Conservation (phyloP, 1,140 invertebrate genomes). For the Zaprionus inermis region DNA sequence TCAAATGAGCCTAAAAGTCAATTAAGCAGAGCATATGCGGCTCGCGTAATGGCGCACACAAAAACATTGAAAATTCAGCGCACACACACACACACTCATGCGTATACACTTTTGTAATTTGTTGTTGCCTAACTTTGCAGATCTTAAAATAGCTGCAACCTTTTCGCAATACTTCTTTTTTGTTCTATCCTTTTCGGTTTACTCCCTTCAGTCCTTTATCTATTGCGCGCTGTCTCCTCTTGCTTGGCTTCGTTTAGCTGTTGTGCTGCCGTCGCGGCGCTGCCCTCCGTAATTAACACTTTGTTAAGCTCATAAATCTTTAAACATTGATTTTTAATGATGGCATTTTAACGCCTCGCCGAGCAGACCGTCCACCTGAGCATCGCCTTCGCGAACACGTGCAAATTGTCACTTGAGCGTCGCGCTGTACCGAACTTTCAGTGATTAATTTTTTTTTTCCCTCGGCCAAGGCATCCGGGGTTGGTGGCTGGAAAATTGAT, state of each 20-base stretch:
- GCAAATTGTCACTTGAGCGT: constrained; percentile 43
- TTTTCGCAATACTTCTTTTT: neutral
- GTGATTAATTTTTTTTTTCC: constrained; percentile 47
- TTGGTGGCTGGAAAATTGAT: constrained; percentile 31
- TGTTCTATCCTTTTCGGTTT: neutral
- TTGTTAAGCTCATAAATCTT: constrained; percentile 78
- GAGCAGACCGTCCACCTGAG: constrained; percentile 44
- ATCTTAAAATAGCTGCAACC: constrained; percentile 22
- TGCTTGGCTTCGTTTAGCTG: neutral
- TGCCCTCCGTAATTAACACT: constrained; percentile 72
- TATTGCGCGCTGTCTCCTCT: neutral
- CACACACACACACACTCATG: neutral
- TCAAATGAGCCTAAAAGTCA: constrained; percentile 20
- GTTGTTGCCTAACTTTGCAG: constrained; percentile 15
- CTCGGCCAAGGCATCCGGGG: neutral
- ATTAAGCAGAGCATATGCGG: constrained; percentile 9
- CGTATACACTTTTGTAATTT: constrained; percentile 14
- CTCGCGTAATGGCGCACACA: neutral
- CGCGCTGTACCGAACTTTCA: constrained; percentile 45
- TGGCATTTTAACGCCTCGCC: constrained; percentile 71
- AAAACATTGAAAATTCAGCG: neutral
- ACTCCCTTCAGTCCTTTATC: constrained; percentile 1
- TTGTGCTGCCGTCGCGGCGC: constrained; percentile 8
- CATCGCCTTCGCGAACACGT: constrained; percentile 41
- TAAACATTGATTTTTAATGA: constrained; percentile 81